Conservation (phyloP, 2,113 vertebrate genomes). For the Psammodynastes pulverulentus region DNA sequence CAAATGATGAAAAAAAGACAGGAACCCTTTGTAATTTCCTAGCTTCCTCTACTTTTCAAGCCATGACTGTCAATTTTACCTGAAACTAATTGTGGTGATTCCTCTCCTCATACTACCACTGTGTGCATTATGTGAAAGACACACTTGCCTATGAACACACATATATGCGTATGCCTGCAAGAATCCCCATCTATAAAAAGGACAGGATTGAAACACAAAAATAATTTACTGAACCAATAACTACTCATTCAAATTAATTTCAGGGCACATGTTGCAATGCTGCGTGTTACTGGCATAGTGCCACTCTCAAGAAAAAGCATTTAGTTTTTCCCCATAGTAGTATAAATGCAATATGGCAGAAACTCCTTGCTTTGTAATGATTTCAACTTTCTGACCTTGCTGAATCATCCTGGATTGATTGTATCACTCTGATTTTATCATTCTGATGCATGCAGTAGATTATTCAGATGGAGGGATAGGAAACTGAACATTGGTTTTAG, state of each 20-base stretch:
- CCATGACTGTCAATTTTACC: neutral
- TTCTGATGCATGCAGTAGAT: neutral
- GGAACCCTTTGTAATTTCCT: neutral
- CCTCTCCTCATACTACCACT: neutral
- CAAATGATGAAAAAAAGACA: neutral
- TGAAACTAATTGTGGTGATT: neutral
- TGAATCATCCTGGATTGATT: neutral
- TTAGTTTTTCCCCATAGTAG: accelerated
- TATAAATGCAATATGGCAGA: neutral
- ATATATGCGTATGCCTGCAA: neutral
- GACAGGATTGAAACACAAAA: neutral
- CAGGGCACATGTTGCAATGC: neutral
- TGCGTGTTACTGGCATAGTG: neutral
- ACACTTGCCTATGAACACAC: neutral
- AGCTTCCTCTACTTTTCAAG: neutral
- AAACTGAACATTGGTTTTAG: neutral
- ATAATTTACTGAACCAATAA: neutral
- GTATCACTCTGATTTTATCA: neutral
- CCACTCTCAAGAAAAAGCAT: neutral
- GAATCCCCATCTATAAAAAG: neutral
- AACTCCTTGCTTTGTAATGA: neutral
- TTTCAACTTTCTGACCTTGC: neutral
- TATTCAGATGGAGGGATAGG: neutral
- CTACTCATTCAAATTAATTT: neutral
- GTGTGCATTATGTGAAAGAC: neutral